Percentiles rank a stretch among this genome's conserved stretches.
These are phyloP conservation scores for Geodia barretti DNA, from an alignment of 37 sponge, comb jelly and placozoan species.

Conservation along the genomic window DNA sequence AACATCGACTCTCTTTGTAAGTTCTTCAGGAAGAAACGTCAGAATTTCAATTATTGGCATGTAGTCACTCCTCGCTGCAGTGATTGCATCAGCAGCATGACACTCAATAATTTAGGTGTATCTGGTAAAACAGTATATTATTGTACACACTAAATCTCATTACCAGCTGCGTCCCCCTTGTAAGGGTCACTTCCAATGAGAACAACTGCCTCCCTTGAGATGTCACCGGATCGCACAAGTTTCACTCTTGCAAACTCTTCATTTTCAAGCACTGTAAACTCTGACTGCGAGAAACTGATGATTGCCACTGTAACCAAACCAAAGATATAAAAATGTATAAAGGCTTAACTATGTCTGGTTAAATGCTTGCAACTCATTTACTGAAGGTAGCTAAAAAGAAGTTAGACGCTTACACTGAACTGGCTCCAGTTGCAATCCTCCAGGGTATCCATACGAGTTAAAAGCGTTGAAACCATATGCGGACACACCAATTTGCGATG, in stretches of 20 bases:
- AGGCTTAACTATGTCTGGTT: too few species aligned
- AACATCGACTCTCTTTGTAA: background rate
- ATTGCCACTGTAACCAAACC: slow-evolving; percentile 21
- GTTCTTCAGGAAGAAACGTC: slow-evolving; percentile 39
- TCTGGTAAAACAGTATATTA: too few species aligned
- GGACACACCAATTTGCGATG: too few species aligned
- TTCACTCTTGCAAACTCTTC: background rate
- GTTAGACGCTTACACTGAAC: slow-evolving; percentile 47
- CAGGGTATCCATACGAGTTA: slow-evolving; percentile 64
- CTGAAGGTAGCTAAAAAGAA: too few species aligned
- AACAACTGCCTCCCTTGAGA: slow-evolving; percentile 3
- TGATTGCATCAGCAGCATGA: too few species aligned
- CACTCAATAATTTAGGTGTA: too few species aligned
- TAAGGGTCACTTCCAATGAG: slow-evolving; percentile 18
- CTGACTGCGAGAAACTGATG: slow-evolving; percentile 16
- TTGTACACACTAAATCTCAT: too few species aligned
- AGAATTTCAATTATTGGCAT: background rate
- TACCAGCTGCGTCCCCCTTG: slow-evolving; percentile 38
- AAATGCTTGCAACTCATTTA: too few species aligned
- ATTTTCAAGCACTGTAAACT: background rate
- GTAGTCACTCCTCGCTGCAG: slow-evolving; percentile 29
- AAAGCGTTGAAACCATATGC: slow-evolving; percentile 49
- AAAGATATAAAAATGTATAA: too few species aligned
- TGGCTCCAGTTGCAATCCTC: slow-evolving; percentile 46
- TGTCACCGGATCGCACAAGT: background rate